phyloP scores from a whole-genome alignment of 2,888 invertebrate genomes.

The Antheraea yamamai region DNA sequence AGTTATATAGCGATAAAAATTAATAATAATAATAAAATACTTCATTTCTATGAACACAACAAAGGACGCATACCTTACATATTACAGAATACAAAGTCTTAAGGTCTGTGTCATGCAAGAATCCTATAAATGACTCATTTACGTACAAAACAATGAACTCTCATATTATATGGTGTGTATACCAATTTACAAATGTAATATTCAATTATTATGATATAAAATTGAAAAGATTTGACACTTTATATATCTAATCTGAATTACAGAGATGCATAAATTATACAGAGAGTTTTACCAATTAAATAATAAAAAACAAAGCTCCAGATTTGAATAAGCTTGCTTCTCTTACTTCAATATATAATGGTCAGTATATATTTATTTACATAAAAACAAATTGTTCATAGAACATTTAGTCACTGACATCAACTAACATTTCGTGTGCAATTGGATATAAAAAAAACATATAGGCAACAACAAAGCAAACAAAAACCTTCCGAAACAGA shows the following conservation, averaged over 20 bases:
- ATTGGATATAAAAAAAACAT: slow-evolving; percentile 41
- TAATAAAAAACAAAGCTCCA: background rate
- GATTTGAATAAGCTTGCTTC: too few species aligned
- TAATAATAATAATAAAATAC: background rate
- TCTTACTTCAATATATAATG: background rate
- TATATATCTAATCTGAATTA: background rate
- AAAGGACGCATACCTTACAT: background rate
- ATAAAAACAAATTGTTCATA: slow-evolving; percentile 4
- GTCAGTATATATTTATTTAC: slow-evolving; percentile 6
- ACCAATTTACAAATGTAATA: slow-evolving; percentile 1
- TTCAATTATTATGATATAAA: background rate
- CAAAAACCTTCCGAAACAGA: slow-evolving; percentile 27
- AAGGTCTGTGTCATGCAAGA: slow-evolving; percentile 4
- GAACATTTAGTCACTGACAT: slow-evolving; percentile 34
- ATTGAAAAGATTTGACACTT: background rate
- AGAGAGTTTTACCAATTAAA: background rate
- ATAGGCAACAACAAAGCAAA: background rate
- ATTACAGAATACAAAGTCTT: slow-evolving; percentile 1
- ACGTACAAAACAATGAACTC: background rate
- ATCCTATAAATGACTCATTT: slow-evolving; percentile 1
- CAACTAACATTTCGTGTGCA: slow-evolving; percentile 49
- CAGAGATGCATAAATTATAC: background rate
- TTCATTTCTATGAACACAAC: background rate
- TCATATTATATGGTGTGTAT: background rate
- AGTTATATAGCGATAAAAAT: background rate